Evolutionary conservation across 2,113 vertebrate genomes (phyloP).

Genomic region (Gorsachius goisagi): DNA sequence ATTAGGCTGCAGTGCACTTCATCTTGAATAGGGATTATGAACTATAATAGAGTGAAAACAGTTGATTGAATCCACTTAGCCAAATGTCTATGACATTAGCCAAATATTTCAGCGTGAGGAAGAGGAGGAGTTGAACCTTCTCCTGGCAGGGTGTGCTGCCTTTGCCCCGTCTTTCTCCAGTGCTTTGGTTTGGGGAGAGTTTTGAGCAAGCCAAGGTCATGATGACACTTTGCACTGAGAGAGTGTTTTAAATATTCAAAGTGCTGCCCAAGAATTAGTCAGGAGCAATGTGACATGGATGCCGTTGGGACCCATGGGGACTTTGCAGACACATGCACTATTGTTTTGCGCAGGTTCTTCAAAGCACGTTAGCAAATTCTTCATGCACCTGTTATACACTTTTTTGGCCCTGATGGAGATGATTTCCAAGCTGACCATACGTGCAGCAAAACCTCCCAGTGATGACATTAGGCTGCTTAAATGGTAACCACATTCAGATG

Average conservation of each 20-base stretch:
- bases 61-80: conserved; percentile 76
- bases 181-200: neutral
- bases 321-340: neutral
- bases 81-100: conserved; percentile 72
- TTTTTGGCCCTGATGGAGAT: conserved; percentile 1
- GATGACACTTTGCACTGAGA: neutral
- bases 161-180: neutral
- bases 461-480: conserved; percentile 49
- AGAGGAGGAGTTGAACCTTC: conserved; percentile 21
- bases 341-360: neutral
- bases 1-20: conserved; percentile 83
- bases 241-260: neutral
- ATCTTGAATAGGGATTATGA: conserved; percentile 82
- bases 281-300: neutral
- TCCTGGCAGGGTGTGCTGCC: neutral
- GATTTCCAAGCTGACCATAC: conserved; percentile 60
- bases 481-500: conserved; percentile 69
- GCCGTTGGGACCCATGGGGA: neutral
- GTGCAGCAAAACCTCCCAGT: conserved; percentile 45
- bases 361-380: neutral
- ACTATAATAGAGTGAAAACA: conserved; percentile 76
- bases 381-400: conserved; percentile 64
- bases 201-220: neutral
- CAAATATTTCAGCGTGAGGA: conserved; percentile 60
- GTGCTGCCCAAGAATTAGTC: neutral